A percentile compares a stretch with the other conserved stretches of the same genome.
Evolutionary conservation across 2,797 vertebrate genomes (phyloP).

Genomic region (Lindbergichthys nudifrons): DNA sequence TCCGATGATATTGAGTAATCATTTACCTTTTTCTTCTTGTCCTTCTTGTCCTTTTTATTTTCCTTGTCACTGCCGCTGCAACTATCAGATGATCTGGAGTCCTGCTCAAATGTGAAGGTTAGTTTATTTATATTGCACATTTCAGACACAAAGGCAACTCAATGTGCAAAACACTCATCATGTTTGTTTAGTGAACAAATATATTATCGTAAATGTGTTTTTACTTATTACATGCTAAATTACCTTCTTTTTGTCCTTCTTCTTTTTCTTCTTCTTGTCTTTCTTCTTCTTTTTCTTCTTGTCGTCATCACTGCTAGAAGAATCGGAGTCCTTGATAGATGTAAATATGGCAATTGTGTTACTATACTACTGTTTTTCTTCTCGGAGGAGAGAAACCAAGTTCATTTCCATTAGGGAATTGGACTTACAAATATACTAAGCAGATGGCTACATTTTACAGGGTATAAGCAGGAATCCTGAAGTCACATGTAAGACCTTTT

Average conservation of each 20-base stretch:
- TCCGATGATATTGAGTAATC: not conserved
- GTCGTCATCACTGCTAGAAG: slow-evolving; percentile 61
- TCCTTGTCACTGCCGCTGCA: slow-evolving; percentile 53
- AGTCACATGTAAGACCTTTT: too few species aligned
- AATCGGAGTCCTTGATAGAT: slow-evolving; percentile 56
- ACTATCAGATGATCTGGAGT: slow-evolving; percentile 46
- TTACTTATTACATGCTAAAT: not conserved
- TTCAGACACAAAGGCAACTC: too few species aligned
- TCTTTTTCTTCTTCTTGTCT: slow-evolving; percentile 57
- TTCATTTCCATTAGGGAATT: not conserved
- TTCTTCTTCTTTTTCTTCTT: slow-evolving; percentile 59
- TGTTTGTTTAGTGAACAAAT: not conserved
- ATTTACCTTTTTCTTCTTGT: slow-evolving; percentile 55
- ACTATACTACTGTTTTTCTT: not conserved
- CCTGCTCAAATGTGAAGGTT: slow-evolving; percentile 44
- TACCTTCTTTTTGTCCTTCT: slow-evolving; percentile 69
- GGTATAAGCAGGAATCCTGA: too few species aligned
- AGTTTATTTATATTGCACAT: too few species aligned
- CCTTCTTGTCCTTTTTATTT: slow-evolving; percentile 57
- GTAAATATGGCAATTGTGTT: slow-evolving; percentile 14
- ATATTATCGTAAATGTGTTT: not conserved
- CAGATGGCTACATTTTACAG: not conserved
- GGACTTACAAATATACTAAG: not conserved
- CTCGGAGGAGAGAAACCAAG: not conserved
- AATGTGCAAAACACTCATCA: not conserved